These are phyloP conservation scores for Muscidifurax raptorellus DNA, from an alignment of 1,140 invertebrate genomes.

Conservation along the genomic window DNA sequence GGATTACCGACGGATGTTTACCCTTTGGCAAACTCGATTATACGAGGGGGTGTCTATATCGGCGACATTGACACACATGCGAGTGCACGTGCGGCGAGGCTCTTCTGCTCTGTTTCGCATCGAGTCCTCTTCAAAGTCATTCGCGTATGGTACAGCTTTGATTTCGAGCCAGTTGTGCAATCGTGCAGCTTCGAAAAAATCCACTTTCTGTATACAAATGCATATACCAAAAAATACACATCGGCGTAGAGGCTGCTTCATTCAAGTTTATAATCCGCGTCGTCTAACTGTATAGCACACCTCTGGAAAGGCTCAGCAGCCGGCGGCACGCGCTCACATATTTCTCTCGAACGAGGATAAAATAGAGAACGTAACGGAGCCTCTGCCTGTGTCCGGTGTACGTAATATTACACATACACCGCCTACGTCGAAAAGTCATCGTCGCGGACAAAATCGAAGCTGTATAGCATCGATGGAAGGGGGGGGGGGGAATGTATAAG, in stretches of 20 bases:
- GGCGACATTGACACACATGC: slow-evolving; percentile 1
- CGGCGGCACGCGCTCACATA: neutral
- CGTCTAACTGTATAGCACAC: slow-evolving; percentile 25
- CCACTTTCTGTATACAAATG: too few relatives aligned
- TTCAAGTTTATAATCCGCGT: neutral
- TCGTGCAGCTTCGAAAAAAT: too few relatives aligned
- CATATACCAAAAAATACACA: too few relatives aligned
- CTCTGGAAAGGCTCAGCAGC: neutral
- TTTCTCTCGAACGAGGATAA: slow-evolving; percentile 37
- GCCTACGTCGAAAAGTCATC: neutral
- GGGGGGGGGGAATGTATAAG: too few relatives aligned
- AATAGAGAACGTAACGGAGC: slow-evolving; percentile 23
- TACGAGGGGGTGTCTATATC: too few relatives aligned
- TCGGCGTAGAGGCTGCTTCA: neutral
- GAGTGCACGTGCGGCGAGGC: neutral
- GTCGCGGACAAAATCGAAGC: slow-evolving; percentile 32
- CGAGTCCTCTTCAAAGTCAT: neutral
- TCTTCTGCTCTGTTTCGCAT: neutral
- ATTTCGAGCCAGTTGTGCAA: too few relatives aligned
- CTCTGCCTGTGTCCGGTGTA: too few relatives aligned
- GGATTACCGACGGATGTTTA: neutral
- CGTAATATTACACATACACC: neutral
- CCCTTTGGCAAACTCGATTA: neutral
- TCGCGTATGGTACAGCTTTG: too few relatives aligned
- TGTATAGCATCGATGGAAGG: neutral